Conservation (phyloP, 2,797 vertebrate species). For the Lerista edwardsae region DNA sequence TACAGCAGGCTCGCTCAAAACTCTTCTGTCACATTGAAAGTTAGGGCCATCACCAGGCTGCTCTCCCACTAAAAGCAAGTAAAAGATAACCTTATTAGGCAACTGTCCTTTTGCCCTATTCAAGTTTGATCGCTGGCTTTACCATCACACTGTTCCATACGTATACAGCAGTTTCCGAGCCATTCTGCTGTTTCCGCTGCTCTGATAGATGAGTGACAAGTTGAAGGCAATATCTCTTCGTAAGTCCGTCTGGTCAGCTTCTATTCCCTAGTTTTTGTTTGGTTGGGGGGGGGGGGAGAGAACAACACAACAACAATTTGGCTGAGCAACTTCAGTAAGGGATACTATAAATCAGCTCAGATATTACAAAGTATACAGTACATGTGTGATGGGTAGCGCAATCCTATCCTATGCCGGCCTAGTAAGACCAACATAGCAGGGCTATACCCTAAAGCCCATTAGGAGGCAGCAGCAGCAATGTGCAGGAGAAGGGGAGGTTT, state of each 20-base stretch:
- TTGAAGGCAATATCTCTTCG: slow-evolving; percentile 87
- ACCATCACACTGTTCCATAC: slow-evolving; percentile 77
- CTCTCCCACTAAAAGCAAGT: background rate
- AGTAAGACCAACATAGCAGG: no score
- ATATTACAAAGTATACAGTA: no score
- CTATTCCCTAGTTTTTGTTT: slow-evolving; percentile 85
- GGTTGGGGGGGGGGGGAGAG: background rate
- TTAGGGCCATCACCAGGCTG: background rate
- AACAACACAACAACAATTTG: slow-evolving; percentile 3
- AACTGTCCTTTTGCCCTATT: background rate
- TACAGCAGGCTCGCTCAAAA: background rate
- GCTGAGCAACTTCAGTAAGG: background rate
- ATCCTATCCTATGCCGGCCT: no score
- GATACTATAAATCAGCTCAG: background rate
- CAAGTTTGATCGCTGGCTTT: background rate
- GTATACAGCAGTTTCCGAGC: slow-evolving; percentile 81
- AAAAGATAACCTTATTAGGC: background rate
- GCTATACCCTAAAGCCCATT: no score
- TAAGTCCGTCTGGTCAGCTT: slow-evolving; percentile 85
- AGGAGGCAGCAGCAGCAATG: no score
- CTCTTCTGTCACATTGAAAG: background rate
- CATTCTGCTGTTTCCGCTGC: slow-evolving; percentile 84
- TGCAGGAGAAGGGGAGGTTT: no score
- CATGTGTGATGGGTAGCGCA: no score
- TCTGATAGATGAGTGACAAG: slow-evolving; percentile 86